Percentiles rank a stretch among this genome's conserved stretches.
phyloP scores from a whole-genome alignment of 2,888 invertebrate genomes.

The Drosophila antonietae region DNA sequence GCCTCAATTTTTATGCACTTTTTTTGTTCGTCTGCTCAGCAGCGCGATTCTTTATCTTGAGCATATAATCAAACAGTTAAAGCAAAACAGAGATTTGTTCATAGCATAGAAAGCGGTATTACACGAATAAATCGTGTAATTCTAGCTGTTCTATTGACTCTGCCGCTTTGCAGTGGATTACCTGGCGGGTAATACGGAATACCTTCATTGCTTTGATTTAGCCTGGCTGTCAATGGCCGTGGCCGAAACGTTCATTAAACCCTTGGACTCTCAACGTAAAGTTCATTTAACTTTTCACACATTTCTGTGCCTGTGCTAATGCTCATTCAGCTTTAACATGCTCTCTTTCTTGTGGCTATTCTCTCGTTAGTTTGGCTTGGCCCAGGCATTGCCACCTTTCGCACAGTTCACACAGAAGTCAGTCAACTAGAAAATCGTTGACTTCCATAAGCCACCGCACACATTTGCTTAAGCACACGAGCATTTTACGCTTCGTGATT shows the following conservation, averaged over 20 bases:
- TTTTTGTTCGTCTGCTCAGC: conserved; percentile 6
- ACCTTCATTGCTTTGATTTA: conserved; percentile 13
- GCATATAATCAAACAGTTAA: conserved; percentile 46
- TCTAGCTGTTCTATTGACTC: conserved; percentile 48
- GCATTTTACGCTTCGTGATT: conserved; percentile 73
- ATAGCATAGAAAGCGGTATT: conserved; percentile 61
- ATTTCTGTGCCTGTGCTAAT: conserved; percentile 4
- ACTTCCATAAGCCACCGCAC: conserved; percentile 66
- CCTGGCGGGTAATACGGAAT: conserved; percentile 5
- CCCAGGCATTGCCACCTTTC: background rate
- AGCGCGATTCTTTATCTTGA: conserved; percentile 49
- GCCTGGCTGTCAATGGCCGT: conserved; percentile 44
- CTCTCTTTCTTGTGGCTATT: conserved; percentile 1
- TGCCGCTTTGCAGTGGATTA: conserved; percentile 34
- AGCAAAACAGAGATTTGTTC: conserved; percentile 35
- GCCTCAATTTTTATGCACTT: conserved; percentile 65
- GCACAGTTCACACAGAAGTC: conserved; percentile 68
- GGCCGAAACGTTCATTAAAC: conserved; percentile 49
- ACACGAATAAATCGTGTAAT: conserved; percentile 36
- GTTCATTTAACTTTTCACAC: conserved; percentile 58
- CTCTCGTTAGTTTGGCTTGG: background rate
- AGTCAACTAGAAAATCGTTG: conserved; percentile 66
- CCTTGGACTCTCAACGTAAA: conserved; percentile 26
- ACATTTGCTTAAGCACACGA: conserved; percentile 58
- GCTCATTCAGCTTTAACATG: conserved; percentile 6